Evolutionary conservation across 2,113 vertebrate species (phyloP).

Genomic region (Formicarius rufipectus): DNA sequence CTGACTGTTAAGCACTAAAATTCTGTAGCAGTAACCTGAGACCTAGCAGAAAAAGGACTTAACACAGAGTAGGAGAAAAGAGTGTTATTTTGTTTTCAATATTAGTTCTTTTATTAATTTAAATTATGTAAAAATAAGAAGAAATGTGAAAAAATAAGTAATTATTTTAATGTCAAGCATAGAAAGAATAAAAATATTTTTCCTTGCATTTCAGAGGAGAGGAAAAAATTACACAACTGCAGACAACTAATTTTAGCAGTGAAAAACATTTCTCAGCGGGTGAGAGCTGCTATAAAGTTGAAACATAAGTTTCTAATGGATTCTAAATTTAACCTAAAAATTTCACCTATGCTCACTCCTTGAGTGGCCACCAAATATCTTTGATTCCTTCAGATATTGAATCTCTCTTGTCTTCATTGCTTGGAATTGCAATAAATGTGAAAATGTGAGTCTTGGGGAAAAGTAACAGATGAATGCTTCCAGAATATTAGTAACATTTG

Average conservation of each 20-base stretch:
- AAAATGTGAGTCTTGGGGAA: not conserved
- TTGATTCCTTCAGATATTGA: not conserved
- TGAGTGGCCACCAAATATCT: not conserved
- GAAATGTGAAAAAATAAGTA: not conserved
- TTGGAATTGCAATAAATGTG: conserved; percentile 5
- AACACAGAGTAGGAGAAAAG: not conserved
- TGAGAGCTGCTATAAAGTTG: not conserved
- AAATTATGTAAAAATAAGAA: not conserved
- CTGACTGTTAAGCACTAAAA: not conserved
- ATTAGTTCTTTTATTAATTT: not conserved
- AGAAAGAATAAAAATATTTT: not conserved
- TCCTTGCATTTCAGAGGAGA: not conserved
- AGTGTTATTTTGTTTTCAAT: not conserved
- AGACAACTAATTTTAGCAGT: not conserved
- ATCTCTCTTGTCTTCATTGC: not conserved
- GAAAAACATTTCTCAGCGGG: not conserved
- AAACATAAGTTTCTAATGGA: not conserved
- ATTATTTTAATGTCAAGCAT: not conserved
- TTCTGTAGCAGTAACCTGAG: not conserved
- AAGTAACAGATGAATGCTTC: conserved; percentile 26
- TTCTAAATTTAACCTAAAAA: not conserved
- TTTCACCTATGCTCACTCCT: not conserved
- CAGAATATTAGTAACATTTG: conserved; percentile 37
- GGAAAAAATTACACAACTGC: not conserved
- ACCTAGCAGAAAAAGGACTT: not conserved